These are phyloP conservation scores for Tachyglossus aculeatus DNA, from an alignment of 2,797 vertebrate genomes.

Conservation along the genomic window DNA sequence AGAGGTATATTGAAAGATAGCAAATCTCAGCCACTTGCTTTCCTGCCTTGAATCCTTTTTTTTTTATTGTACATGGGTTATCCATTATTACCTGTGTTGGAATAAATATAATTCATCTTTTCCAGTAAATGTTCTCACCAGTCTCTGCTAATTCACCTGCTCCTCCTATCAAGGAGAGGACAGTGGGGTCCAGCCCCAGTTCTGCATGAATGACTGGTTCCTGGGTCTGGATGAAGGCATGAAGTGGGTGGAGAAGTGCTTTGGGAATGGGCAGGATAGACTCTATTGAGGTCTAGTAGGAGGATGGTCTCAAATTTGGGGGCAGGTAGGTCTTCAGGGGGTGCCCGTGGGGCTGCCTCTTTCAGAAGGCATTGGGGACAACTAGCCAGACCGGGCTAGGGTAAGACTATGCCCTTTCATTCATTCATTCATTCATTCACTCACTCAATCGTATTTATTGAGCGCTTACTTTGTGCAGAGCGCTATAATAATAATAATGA, in stretches of 20 bases:
- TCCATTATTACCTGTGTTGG: conserved; percentile 88
- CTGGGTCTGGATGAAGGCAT: conserved; percentile 17
- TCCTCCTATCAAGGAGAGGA: conserved; percentile 67
- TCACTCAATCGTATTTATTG: too few species aligned
- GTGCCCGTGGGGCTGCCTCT: too few species aligned
- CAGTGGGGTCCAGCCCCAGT: conserved; percentile 42
- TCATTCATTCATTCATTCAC: too few species aligned
- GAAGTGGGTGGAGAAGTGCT: conserved; percentile 44
- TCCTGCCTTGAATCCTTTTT: conserved; percentile 80
- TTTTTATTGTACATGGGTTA: conserved; percentile 80
- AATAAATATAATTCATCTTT: conserved; percentile 91
- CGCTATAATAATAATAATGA: too few species aligned
- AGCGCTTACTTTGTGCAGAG: too few species aligned
- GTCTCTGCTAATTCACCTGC: conserved; percentile 79
- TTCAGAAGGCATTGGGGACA: too few species aligned
- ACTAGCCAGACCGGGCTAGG: too few species aligned
- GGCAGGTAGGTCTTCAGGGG: too few species aligned
- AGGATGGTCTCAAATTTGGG: too few species aligned
- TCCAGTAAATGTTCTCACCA: conserved; percentile 79
- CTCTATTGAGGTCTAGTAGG: too few species aligned
- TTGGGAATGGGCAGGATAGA: conserved; percentile 19
- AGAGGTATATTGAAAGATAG: conserved; percentile 98
- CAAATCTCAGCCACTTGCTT: conserved; percentile 92
- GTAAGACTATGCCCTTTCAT: too few species aligned
- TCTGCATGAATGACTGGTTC: conserved; percentile 27